Conservation (phyloP, 2,888 invertebrate species). For the Idaea straminata region DNA sequence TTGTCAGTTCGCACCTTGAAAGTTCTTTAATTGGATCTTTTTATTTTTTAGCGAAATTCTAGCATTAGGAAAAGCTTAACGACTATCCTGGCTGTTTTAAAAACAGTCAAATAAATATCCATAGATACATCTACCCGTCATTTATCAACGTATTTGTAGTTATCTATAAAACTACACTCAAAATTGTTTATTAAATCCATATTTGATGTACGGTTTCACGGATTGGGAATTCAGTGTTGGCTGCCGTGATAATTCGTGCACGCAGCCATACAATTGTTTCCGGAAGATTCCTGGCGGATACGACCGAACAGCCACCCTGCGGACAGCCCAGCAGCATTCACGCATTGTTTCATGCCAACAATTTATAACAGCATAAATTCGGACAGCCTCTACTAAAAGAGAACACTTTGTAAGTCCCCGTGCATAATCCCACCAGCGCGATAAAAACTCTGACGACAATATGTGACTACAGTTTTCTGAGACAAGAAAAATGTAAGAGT, state of each 20-base stretch:
- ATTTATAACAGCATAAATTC: constrained; percentile 56
- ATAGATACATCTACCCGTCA: neutral
- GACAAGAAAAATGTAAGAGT: constrained; percentile 36
- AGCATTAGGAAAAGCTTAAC: neutral
- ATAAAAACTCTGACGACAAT: constrained; percentile 46
- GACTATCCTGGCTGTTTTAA: neutral
- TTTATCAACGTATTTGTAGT: constrained; percentile 14
- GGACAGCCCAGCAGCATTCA: constrained; percentile 29
- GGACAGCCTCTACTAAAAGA: constrained; percentile 39
- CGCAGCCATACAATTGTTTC: constrained; percentile 54
- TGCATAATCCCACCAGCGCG: constrained; percentile 35
- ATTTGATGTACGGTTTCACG: constrained; percentile 49
- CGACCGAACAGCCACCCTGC: constrained; percentile 34
- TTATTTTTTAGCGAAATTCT: neutral
- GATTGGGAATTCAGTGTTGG: constrained; percentile 47
- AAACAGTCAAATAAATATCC: neutral
- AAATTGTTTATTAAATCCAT: constrained; percentile 38
- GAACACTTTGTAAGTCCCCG: constrained; percentile 45
- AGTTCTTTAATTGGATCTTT: neutral
- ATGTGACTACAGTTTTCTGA: constrained; percentile 36
- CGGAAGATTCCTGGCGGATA: constrained; percentile 49
- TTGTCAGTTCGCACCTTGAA: neutral
- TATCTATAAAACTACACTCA: constrained; percentile 24
- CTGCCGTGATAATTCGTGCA: constrained; percentile 56
- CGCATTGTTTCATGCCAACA: constrained; percentile 51